phyloP scores from a whole-genome alignment of 2,888 invertebrate species.

The Diarsia brunnea region DNA sequence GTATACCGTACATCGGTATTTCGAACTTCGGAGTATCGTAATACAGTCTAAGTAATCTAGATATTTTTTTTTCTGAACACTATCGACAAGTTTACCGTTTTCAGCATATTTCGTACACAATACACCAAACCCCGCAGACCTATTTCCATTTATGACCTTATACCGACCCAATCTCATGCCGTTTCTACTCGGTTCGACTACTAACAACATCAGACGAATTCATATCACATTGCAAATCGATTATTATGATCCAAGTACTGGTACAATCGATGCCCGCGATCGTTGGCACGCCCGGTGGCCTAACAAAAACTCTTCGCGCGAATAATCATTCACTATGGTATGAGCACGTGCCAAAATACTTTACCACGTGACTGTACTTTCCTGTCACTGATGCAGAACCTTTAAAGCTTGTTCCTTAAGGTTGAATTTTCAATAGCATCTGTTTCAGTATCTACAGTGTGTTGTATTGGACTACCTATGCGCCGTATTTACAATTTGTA shows the following conservation, averaged over 20 bases:
- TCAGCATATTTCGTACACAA: constrained; percentile 9
- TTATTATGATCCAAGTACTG: constrained; percentile 77
- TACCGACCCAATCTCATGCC: constrained; percentile 56
- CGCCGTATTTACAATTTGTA: constrained; percentile 58
- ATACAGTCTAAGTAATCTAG: too few relatives aligned
- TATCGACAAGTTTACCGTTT: not conserved
- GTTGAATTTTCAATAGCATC: constrained; percentile 43
- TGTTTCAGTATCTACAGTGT: constrained; percentile 7
- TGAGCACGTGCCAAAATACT: constrained; percentile 69
- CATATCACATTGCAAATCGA: constrained; percentile 76
- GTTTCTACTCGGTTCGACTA: constrained; percentile 63
- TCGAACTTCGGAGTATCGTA: too few relatives aligned
- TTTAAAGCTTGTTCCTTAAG: not conserved
- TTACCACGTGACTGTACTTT: constrained; percentile 43
- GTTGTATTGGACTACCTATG: constrained; percentile 34
- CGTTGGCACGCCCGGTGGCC: constrained; percentile 66
- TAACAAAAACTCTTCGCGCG: constrained; percentile 69
- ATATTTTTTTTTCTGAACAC: not conserved
- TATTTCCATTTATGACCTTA: constrained; percentile 58
- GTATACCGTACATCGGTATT: too few relatives aligned
- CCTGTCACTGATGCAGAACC: constrained; percentile 4
- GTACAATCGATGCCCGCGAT: constrained; percentile 70
- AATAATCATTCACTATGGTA: constrained; percentile 67
- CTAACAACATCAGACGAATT: constrained; percentile 72
- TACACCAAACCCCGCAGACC: constrained; percentile 9